A percentile compares a stretch with the other conserved stretches of the same genome.
phyloP scores from a whole-genome alignment of 2,888 invertebrate genomes.

The Amaurobius ferox region DNA sequence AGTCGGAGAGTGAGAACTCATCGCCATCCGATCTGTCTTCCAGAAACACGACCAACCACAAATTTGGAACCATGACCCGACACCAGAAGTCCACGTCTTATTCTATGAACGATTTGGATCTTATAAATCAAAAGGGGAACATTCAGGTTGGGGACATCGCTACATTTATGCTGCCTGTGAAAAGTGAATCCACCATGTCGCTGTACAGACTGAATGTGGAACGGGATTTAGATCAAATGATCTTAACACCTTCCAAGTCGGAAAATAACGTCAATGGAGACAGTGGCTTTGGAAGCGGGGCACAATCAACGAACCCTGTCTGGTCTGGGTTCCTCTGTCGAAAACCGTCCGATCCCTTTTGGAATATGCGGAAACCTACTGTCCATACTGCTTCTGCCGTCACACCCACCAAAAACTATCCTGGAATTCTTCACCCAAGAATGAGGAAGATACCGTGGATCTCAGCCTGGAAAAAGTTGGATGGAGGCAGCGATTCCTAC shows the following conservation, averaged over 20 bases:
- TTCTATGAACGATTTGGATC: constrained; percentile 68
- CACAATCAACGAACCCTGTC: constrained; percentile 55
- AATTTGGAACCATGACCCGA: constrained; percentile 12
- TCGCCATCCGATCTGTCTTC: background rate
- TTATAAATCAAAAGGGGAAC: constrained; percentile 24
- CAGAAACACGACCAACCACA: background rate
- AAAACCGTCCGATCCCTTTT: constrained; percentile 55
- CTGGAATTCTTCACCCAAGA: constrained; percentile 36
- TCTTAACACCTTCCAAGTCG: constrained; percentile 34
- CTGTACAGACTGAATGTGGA: constrained; percentile 48
- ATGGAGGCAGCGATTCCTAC: constrained; percentile 28
- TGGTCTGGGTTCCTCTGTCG: constrained; percentile 56
- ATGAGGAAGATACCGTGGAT: constrained; percentile 64
- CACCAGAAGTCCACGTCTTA: constrained; percentile 47
- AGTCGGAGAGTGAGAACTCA: background rate
- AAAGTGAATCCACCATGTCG: constrained; percentile 65
- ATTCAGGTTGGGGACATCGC: background rate
- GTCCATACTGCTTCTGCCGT: background rate
- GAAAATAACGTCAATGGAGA: constrained; percentile 56
- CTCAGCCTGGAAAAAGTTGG: constrained; percentile 54
- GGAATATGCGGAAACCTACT: constrained; percentile 51
- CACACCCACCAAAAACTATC: constrained; percentile 30
- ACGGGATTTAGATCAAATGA: constrained; percentile 21
- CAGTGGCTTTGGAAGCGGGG: constrained; percentile 55
- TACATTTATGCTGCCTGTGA: constrained; percentile 53